Evolutionary conservation across 2,113 vertebrate genomes (phyloP), one percentile per base, ranked within the genome.

Genomic region (Burhinus oedicnemus): DNA sequence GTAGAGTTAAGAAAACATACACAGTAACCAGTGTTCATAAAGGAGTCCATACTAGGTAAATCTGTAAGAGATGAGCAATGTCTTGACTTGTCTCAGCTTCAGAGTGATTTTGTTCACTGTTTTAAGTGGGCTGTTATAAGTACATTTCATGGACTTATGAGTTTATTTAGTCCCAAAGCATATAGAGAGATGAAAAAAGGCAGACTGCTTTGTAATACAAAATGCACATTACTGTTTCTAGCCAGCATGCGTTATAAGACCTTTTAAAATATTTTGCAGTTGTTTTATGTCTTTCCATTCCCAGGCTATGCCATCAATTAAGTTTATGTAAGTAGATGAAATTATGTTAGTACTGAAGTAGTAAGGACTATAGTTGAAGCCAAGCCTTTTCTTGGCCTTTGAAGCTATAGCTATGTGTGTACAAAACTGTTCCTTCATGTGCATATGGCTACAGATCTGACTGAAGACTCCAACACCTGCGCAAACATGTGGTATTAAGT

Each of bases 211-310:
- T 90, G 66, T 92, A 90, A 85, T 74, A 91, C 44, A 92, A 88
- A 96, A 84, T 82, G 51, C 44, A 83, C 15, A 21, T 74, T 78
- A 47, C 45, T 38, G 15, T 81, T 95, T 72, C 54, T 79, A 89
- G 32, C 55, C 72, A 79, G 15, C 54, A 49, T 81, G 60, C 40
- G 58, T 76, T 92, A 52, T 23, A 71, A 85, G 60, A 61, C 47
- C 74, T 94, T 89, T 87, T 66, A 75, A 97, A 95, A 84, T 68
- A 79, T 78, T 94, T 84, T 78, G 36, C 61, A 83, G 75, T 86
- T 92, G 74, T 79, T 97, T 94, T 58, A 96, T 90, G 72, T 93
- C 77, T 93, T 96, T 95, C 89, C 76, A 91, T 95, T 92, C 57
- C 75, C 72, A 93, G 81, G 22, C 52, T 83, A 78, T 38, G 64